Evolutionary conservation across 2,113 vertebrate genomes (phyloP).

Genomic region (Rhagologus leucostigma): DNA sequence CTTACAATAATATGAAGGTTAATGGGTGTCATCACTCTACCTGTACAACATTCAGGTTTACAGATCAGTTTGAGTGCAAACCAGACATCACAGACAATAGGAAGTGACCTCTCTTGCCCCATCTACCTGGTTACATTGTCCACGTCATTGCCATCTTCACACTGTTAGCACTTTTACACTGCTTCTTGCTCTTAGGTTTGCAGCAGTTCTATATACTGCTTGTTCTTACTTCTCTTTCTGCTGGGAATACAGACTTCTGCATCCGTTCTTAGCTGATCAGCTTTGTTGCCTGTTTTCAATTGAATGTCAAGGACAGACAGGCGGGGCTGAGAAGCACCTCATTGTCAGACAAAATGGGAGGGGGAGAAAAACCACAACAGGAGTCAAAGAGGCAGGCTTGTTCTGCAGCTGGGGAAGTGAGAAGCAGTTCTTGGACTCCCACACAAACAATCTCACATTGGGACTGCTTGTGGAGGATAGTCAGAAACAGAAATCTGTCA

Average conservation of each 20-base stretch:
- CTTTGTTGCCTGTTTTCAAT: not conserved
- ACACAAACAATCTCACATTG: not conserved
- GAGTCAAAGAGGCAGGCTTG: not conserved
- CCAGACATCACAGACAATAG: not conserved
- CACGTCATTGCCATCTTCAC: not conserved
- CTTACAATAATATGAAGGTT: not conserved
- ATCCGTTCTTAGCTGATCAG: not conserved
- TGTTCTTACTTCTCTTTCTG: not conserved
- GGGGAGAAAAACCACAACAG: rapidly evolving
- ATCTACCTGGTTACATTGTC: not conserved
- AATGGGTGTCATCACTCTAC: not conserved
- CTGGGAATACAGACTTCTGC: not conserved
- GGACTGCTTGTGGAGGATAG: not conserved
- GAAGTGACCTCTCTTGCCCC: not conserved
- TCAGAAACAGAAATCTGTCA: not conserved
- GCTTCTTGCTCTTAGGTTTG: not conserved
- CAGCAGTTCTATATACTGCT: too few species aligned
- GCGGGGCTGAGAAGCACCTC: not conserved
- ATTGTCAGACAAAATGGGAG: not conserved
- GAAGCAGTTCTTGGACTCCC: not conserved
- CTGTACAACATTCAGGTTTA: not conserved
- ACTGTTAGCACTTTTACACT: not conserved
- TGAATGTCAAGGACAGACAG: not conserved
- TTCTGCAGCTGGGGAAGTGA: not conserved
- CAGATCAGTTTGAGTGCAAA: not conserved